Conservation (phyloP, 2,888 invertebrate genomes). For the Microctonus hyperodae region DNA sequence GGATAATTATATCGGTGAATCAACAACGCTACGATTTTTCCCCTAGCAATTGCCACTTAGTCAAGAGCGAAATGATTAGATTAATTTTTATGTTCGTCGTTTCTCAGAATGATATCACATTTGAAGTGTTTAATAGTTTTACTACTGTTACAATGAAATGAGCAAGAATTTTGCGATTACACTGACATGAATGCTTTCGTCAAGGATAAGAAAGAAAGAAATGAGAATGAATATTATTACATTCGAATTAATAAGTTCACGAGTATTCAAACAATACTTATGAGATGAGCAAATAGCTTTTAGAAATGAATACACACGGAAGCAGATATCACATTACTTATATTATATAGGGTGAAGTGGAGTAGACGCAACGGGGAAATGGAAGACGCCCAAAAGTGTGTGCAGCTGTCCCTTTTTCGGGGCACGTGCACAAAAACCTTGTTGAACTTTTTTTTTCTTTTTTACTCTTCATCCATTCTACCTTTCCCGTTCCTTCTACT, state of each 20-base stretch:
- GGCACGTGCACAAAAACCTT: conserved; percentile 49
- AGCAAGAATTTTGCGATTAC: background rate
- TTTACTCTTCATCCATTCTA: background rate
- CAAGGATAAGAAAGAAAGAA: background rate
- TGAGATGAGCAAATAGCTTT: background rate
- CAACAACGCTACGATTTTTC: background rate
- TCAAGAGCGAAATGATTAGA: conserved; percentile 7
- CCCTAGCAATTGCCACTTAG: background rate
- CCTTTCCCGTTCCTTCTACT: conserved; percentile 17
- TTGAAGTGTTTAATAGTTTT: background rate
- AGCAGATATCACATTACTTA: conserved; percentile 48
- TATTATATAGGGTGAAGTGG: conserved; percentile 22
- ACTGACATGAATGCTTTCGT: background rate
- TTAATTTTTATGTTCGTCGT: conserved; percentile 20
- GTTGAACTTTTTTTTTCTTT: background rate
- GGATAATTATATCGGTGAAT: background rate
- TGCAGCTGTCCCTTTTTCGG: conserved; percentile 51
- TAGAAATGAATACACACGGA: conserved; percentile 39
- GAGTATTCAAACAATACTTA: background rate
- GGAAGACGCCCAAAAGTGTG: conserved; percentile 34
- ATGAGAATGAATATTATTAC: background rate
- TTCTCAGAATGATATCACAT: background rate
- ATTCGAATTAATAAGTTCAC: background rate
- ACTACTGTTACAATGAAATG: too few species aligned
- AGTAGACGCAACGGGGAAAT: conserved; percentile 22